phyloP scores from a whole-genome alignment of 2,113 vertebrate genomes.

The Eulemur macaco region DNA sequence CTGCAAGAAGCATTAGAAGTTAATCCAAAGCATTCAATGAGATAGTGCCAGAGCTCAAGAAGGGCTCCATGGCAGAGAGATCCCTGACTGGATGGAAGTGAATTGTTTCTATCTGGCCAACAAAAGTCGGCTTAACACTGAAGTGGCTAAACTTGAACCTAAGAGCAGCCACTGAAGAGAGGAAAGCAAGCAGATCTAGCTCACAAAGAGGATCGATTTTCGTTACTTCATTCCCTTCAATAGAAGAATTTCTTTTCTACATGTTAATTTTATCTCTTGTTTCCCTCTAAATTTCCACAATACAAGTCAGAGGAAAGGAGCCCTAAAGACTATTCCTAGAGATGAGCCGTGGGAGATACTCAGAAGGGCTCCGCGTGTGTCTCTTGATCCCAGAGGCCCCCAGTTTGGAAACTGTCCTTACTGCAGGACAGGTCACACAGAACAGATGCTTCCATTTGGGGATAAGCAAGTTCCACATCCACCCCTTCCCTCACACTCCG shows the following conservation, averaged over 20 bases:
- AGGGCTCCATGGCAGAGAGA: constrained; percentile 3
- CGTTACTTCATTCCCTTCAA: background rate
- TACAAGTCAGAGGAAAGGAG: constrained; percentile 36
- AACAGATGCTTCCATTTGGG: background rate
- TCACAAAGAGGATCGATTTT: constrained; percentile 9
- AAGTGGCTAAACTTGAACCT: background rate
- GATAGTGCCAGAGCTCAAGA: constrained; percentile 4
- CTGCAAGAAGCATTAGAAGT: constrained; percentile 81
- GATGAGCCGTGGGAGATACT: background rate
- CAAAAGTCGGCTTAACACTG: background rate
- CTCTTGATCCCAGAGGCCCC: background rate
- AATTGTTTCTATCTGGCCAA: constrained; percentile 6
- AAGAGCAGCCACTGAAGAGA: constrained; percentile 44
- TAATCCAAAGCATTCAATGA: constrained; percentile 46
- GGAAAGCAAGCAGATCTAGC: constrained; percentile 1
- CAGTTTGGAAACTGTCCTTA: background rate
- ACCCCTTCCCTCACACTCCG: background rate
- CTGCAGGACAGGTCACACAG: background rate
- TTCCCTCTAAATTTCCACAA: constrained; percentile 40
- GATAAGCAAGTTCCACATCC: background rate
- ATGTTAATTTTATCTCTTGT: background rate
- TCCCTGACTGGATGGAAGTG: constrained; percentile 35
- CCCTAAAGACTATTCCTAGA: background rate
- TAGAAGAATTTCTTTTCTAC: background rate
- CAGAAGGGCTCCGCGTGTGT: background rate